Evolutionary conservation across 2,797 vertebrate species (phyloP).

Genomic region (Tamandua tetradactyla): DNA sequence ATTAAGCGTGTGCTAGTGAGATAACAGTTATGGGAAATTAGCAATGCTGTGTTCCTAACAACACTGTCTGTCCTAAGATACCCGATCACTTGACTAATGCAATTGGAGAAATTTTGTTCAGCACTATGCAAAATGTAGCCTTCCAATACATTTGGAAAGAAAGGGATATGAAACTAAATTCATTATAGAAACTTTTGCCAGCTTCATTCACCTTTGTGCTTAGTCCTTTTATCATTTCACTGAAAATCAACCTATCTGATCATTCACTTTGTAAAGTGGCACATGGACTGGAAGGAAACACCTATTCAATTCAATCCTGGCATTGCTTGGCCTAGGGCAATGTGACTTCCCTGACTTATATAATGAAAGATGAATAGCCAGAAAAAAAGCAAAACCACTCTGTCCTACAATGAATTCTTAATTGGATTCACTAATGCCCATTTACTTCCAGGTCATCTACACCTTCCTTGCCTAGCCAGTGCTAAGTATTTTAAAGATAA

Average conservation of each 20-base stretch:
- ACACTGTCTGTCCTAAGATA: conserved; percentile 20
- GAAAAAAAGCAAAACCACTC: neutral
- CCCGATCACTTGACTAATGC: neutral
- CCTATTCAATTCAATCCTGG: neutral
- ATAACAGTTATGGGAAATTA: conserved; percentile 10
- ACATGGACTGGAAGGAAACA: neutral
- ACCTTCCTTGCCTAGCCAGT: no score
- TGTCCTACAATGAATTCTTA: neutral
- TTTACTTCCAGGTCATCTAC: no score
- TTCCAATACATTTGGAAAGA: conserved; percentile 38
- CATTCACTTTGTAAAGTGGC: neutral
- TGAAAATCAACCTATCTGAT: neutral
- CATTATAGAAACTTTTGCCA: neutral
- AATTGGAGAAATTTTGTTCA: neutral
- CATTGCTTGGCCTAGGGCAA: neutral
- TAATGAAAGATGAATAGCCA: conserved; percentile 16
- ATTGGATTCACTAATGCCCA: neutral
- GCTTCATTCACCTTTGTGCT: conserved; percentile 27
- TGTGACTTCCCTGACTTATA: neutral
- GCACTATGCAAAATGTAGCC: neutral
- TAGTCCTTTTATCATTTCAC: neutral
- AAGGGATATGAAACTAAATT: conserved; percentile 16
- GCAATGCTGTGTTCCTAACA: conserved; percentile 43
- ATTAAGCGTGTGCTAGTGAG: conserved; percentile 10
- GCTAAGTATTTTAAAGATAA: no score